A percentile compares a stretch with the other conserved stretches of the same genome.
Conservation (phyloP, 2,113 vertebrate species). For the Brachypodius melanocephalos region DNA sequence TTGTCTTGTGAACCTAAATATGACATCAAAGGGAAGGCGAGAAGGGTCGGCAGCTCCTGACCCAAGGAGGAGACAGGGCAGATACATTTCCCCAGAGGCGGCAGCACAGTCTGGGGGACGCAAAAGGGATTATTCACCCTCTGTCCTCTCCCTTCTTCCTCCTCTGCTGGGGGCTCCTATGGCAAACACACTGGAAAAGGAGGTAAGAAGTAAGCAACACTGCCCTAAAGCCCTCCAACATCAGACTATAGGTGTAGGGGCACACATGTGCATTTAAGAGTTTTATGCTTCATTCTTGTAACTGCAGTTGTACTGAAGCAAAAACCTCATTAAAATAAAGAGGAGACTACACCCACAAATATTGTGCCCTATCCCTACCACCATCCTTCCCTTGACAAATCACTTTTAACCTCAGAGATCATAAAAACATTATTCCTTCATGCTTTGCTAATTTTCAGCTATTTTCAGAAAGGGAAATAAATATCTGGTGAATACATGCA, state of each 20-base stretch:
- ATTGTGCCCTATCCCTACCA: not conserved
- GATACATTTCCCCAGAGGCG: conserved; percentile 48
- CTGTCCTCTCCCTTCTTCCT: not conserved
- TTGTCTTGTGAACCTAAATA: conserved; percentile 65
- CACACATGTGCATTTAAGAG: not conserved
- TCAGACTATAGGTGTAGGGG: not conserved
- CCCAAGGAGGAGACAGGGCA: conserved; percentile 55
- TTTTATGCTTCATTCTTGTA: not conserved
- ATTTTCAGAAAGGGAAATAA: not conserved
- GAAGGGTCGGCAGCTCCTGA: conserved; percentile 48
- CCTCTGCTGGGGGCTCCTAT: not conserved
- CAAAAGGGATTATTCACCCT: not conserved
- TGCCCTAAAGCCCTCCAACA: not conserved
- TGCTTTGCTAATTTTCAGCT: not conserved
- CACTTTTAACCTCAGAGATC: not conserved
- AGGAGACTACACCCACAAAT: not conserved
- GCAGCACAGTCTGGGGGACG: conserved; percentile 11
- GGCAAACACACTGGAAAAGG: not conserved
- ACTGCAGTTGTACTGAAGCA: not conserved
- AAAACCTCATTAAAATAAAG: not conserved
- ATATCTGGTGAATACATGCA: not conserved
- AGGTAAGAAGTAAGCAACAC: not conserved
- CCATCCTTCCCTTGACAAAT: not conserved
- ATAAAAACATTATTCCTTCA: not conserved
- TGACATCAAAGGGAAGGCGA: conserved; percentile 75